Percentiles rank a stretch among this genome's conserved stretches.
Conservation (phyloP, 2,797 vertebrate genomes). For the Fratercula arctica region DNA sequence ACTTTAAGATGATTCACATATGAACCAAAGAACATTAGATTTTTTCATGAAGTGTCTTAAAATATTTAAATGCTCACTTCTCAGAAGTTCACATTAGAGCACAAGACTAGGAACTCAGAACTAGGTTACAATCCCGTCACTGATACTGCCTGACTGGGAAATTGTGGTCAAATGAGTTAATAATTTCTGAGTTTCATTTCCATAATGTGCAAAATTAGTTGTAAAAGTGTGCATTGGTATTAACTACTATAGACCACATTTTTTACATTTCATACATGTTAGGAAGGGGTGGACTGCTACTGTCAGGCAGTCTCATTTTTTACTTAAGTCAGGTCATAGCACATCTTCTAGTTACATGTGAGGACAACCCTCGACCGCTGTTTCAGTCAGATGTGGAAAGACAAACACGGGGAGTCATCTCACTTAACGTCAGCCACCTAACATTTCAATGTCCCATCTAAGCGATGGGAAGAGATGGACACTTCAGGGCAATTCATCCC, state of each 20-base stretch:
- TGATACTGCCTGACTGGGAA: background rate
- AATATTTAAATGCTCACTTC: slow-evolving; percentile 24
- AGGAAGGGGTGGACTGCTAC: background rate
- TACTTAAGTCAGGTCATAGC: background rate
- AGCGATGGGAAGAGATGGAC: rapidly evolving
- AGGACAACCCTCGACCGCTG: background rate
- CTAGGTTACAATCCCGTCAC: background rate
- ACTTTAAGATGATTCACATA: background rate
- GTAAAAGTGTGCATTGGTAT: background rate
- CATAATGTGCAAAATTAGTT: background rate
- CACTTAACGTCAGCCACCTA: background rate
- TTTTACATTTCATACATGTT: background rate
- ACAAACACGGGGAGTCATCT: background rate
- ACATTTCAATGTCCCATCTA: too few species aligned
- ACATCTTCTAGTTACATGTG: background rate
- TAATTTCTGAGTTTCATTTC: background rate
- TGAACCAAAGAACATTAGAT: background rate
- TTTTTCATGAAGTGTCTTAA: background rate
- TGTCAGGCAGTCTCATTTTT: background rate
- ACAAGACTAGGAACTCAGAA: background rate
- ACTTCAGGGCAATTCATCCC: background rate
- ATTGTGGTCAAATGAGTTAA: background rate
- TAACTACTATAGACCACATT: background rate
- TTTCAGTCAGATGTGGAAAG: background rate
- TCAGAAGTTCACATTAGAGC: background rate